A percentile compares a stretch with the other conserved stretches of the same genome.
Conservation (phyloP, 2,888 invertebrate species). For the Aromia moschata region DNA sequence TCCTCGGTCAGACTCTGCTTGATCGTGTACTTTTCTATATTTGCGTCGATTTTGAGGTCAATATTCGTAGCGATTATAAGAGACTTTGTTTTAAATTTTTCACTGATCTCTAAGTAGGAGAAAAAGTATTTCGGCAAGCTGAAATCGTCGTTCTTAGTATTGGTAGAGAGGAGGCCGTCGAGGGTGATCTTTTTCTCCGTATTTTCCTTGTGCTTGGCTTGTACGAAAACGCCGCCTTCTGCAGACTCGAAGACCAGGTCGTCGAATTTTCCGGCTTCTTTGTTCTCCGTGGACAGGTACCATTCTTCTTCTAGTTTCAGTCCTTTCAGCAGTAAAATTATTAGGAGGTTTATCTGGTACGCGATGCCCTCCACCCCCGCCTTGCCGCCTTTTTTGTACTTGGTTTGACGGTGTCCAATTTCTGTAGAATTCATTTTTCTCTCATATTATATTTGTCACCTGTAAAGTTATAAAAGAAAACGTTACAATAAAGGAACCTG, state of each 20-base stretch:
- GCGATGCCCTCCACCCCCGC: neutral
- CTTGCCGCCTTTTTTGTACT: constrained; percentile 1
- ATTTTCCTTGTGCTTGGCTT: constrained; percentile 8
- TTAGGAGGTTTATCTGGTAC: neutral
- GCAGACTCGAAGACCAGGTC: neutral
- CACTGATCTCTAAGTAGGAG: neutral
- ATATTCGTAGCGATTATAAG: constrained; percentile 1
- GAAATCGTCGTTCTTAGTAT: neutral
- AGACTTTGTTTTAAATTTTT: neutral
- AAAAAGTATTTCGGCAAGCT: constrained; percentile 6
- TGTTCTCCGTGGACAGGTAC: neutral
- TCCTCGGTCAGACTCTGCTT: neutral
- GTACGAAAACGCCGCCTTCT: neutral
- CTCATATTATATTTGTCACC: no score
- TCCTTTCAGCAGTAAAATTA: neutral
- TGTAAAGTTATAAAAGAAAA: no score
- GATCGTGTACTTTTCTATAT: neutral
- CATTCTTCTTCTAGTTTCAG: neutral
- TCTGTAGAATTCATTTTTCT: no score
- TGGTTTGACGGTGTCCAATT: neutral
- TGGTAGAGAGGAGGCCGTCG: constrained; percentile 1
- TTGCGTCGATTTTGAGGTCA: neutral
- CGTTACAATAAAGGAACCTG: no score
- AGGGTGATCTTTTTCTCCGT: neutral
- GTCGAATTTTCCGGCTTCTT: neutral